Conservation (phyloP, 2,888 invertebrate genomes). For the Andrena trimmerana region DNA sequence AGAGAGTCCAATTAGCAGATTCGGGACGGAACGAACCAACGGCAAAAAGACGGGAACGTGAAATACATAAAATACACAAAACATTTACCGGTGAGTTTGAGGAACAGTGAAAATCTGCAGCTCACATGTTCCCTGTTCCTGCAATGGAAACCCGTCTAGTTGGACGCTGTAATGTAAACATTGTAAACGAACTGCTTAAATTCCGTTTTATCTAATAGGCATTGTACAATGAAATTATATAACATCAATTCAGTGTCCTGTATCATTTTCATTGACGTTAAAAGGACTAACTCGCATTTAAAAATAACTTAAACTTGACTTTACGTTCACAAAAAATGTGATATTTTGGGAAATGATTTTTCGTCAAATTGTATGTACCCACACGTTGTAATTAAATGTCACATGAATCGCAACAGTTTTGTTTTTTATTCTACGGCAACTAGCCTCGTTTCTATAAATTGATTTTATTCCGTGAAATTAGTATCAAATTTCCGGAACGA, state of each 20-base stretch:
- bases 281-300: background rate
- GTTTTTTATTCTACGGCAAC: too few species aligned
- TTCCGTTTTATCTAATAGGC: background rate
- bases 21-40: background rate
- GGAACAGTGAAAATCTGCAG: background rate
- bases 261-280: background rate
- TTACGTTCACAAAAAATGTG: too few species aligned
- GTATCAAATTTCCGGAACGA: background rate
- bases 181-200: background rate
- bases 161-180: background rate
- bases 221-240: background rate
- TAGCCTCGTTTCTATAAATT: background rate
- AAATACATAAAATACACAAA: conserved; percentile 2
- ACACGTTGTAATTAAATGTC: too few species aligned
- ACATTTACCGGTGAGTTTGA: background rate
- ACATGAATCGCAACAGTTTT: too few species aligned
- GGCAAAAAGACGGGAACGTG: conserved; percentile 6
- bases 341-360: too few species aligned
- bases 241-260: background rate
- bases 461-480: background rate
- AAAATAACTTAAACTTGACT: background rate
- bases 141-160: background rate
- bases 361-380: too few species aligned
- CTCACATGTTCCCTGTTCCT: background rate
- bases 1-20: conserved; percentile 5